These are phyloP conservation scores for Arremon brunneinucha DNA, from an alignment of 2,797 vertebrate species.

Conservation along the genomic window DNA sequence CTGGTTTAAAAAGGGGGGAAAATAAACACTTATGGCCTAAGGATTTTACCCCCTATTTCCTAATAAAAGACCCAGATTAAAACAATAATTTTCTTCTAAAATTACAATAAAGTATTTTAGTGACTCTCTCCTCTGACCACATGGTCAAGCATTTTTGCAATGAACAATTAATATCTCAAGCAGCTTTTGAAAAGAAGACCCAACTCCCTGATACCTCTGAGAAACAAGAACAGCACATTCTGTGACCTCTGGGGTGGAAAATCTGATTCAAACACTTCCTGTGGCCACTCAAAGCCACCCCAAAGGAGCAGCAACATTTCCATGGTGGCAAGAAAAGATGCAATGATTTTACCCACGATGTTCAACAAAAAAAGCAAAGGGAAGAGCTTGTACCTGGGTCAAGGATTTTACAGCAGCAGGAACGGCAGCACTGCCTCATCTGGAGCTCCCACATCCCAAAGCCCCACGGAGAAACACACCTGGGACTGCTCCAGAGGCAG, in stretches of 20 bases:
- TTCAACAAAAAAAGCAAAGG: not conserved
- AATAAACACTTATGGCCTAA: fast-evolving
- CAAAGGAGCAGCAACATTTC: not conserved
- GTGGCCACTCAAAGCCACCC: not conserved
- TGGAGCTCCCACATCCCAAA: not conserved
- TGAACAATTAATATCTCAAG: not conserved
- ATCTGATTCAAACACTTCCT: not conserved
- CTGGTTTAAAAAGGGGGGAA: not conserved
- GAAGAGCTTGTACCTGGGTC: fast-evolving
- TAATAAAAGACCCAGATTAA: not conserved
- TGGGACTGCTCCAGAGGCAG: not conserved
- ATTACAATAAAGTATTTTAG: not conserved
- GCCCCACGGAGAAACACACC: fast-evolving
- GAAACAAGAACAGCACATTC: not conserved
- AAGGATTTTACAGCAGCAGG: not conserved
- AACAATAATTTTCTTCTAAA: not conserved
- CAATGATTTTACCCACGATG: fast-evolving
- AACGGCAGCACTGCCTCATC: not conserved
- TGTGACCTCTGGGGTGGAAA: not conserved
- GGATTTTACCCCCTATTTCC: not conserved
- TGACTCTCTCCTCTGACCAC: not conserved
- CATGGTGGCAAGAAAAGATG: fast-evolving
- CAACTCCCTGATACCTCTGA: not conserved
- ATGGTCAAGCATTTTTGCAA: fast-evolving
- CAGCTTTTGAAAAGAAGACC: not conserved